Base-by-base conservation (phyloP, 2,797 vertebrate genomes). In the Leptoclinus maculatus region DNA sequence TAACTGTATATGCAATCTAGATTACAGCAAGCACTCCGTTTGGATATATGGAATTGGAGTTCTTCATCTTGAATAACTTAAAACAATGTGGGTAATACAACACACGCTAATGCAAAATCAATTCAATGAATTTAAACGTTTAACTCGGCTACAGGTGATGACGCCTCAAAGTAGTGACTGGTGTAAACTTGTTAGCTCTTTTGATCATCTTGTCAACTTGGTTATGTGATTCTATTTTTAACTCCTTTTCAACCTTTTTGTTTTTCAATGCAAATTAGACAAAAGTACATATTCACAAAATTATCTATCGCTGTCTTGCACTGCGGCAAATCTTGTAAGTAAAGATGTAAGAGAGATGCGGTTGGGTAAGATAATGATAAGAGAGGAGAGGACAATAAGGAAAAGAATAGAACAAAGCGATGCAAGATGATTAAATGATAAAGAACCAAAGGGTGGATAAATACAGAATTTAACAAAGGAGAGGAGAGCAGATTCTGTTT, bases 321-420 rank as follows among this genome's bases (percentile, higher is more conserved):
- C 34, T 39, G n/a, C 9, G 19, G 5, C 36, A 51, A 68, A 27
- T 75, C 21, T 58, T 25, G 7, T 63, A 27, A 58, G 39, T 39
- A 3, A 76, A 65, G 49, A 65, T 9, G 16, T 36, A 34, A 47
- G 29, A 47, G 43, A 58, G 66, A 54, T 51, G 58, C 17, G 68
- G 43, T 39, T 75, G 17, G 29, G 21, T 1, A 53, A 36, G n/a
- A 62, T 38, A 59, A 78, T 36, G 14, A 60, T 14, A 83, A 36
- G 84, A 82, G 90, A 91, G 13, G 25, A 14, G 23, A 57, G 21
- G 23, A 60, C 19, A 53, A 32, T 21, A n/a, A 41, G n/a, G 1
- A 66, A 62, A 53, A 23, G 2, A 59, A 60, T 19, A 23, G 16
- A 66, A 45, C n/a, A 60, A 70, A 49, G 64, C 51, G 67, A 47